Base-by-base conservation (phyloP, 2,888 invertebrate species). In the Pemphredon lugubris region DNA sequence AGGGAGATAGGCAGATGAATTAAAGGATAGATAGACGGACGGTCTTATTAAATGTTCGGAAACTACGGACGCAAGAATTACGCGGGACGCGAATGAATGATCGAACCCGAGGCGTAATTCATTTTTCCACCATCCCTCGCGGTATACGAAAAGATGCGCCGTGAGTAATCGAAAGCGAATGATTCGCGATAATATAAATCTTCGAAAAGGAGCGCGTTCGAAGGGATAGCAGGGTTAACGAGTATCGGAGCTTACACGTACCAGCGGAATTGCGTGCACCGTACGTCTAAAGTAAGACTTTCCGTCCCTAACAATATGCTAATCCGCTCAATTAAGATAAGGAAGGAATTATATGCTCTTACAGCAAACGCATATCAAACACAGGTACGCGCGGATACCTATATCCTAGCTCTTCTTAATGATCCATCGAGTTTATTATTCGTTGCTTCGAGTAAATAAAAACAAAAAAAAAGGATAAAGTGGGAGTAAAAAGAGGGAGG, bases 271-370 rank as follows among this genome's bases (percentile, higher is more conserved):
- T 47, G 70, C 70, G 70, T 71, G 70, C 61, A 50, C 55, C 50
- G 40, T 51, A 30, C 55, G 51, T 61, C 45, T 58, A 32, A 71
- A 54, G 21, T 54, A 54, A 57, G 18, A 32, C 57, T 37, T n/a
- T 26, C 13, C 23, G 34, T 23, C 50, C 44, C 51, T 59, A 51
- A 72, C 73, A 72, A 51, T 73, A 72, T 73, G 72, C 72, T 73
- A 73, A 73, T 73, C 72, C 65, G 72, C 32, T 73, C 72, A 73
- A 73, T 73, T 73, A 73, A 73, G 72, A 73, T 73, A 73, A 73
- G 65, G 65, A 73, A 73, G 65, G 65, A 73, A 60, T 65, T 71
- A 65, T 73, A 72, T 66, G 50, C n/a, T 48, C 71, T 44, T 21
- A 48, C 39, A 57, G 40, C 59, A 60, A 51, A 59, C 42, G 70